A percentile compares a stretch with the other conserved stretches of the same genome.
Evolutionary conservation across 2,888 invertebrate genomes (phyloP).

Genomic region (Cylindroiulus punctatus): DNA sequence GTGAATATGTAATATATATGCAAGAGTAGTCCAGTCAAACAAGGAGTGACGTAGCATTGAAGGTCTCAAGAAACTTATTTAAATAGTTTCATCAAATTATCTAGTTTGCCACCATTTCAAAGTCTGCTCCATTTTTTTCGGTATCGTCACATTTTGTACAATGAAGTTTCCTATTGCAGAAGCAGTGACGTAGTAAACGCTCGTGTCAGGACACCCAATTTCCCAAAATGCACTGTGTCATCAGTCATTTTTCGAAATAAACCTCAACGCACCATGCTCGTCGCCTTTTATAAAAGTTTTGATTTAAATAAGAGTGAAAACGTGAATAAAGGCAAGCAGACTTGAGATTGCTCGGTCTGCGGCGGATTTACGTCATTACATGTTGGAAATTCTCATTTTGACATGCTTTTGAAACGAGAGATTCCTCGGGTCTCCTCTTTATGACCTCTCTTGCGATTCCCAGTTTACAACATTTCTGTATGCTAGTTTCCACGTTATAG

Average conservation of each 20-base stretch:
- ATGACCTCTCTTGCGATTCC: background rate
- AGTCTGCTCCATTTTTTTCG: no score
- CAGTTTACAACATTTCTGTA: conserved; percentile 9
- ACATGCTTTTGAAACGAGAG: conserved; percentile 26
- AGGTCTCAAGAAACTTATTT: no score
- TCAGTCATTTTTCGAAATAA: conserved; percentile 9
- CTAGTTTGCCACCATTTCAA: no score
- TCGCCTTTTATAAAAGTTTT: background rate
- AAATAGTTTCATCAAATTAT: no score
- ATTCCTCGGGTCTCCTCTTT: conserved; percentile 7
- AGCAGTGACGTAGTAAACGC: background rate
- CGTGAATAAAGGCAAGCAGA: background rate
- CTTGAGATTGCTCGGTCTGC: conserved; percentile 11
- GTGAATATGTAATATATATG: no score
- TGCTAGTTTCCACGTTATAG: background rate
- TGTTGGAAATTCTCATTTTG: conserved; percentile 32
- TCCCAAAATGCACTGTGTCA: background rate
- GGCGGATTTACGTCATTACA: conserved; percentile 26
- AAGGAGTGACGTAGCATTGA: no score
- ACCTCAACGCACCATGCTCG: background rate
- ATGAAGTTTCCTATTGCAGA: no score
- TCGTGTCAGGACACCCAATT: background rate
- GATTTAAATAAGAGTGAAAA: background rate
- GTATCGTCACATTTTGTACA: no score
- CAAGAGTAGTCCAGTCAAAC: no score